Evolutionary conservation across 1,140 invertebrate genomes (phyloP).

Genomic region (Eueides isabella): DNA sequence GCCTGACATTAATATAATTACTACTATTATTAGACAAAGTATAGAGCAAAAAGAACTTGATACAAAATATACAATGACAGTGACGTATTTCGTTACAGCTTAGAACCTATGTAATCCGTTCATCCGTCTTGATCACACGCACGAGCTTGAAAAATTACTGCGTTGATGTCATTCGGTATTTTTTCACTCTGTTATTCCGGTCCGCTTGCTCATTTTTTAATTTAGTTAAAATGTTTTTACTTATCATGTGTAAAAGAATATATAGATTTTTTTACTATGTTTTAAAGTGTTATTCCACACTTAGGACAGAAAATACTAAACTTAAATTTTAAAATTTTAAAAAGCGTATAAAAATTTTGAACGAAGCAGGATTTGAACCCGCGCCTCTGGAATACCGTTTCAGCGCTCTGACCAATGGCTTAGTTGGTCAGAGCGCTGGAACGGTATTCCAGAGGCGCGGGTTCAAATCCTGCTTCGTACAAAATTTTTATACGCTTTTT

Average conservation of each 20-base stretch:
- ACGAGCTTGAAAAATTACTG: constrained; percentile 49
- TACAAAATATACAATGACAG: background rate
- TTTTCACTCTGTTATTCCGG: constrained; percentile 28
- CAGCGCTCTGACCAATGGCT: no score
- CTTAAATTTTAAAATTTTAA: no score
- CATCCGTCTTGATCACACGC: constrained; percentile 42
- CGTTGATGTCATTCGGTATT: constrained; percentile 31
- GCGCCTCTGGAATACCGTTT: no score
- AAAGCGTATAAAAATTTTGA: no score
- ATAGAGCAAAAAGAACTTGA: background rate
- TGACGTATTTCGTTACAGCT: constrained; percentile 34
- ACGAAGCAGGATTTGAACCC: no score
- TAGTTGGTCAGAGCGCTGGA: no score
- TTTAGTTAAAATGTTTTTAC: background rate
- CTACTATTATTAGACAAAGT: background rate
- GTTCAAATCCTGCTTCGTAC: no score
- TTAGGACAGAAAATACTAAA: no score
- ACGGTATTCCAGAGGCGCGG: no score
- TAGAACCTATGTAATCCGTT: constrained; percentile 44
- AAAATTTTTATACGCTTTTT: no score
- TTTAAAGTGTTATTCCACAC: no score
- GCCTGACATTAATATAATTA: background rate
- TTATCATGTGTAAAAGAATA: background rate
- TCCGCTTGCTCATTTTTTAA: constrained; percentile 12
- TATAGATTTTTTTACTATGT: no score